Conservation (phyloP, 2,888 invertebrate genomes). For the Nezara viridula region DNA sequence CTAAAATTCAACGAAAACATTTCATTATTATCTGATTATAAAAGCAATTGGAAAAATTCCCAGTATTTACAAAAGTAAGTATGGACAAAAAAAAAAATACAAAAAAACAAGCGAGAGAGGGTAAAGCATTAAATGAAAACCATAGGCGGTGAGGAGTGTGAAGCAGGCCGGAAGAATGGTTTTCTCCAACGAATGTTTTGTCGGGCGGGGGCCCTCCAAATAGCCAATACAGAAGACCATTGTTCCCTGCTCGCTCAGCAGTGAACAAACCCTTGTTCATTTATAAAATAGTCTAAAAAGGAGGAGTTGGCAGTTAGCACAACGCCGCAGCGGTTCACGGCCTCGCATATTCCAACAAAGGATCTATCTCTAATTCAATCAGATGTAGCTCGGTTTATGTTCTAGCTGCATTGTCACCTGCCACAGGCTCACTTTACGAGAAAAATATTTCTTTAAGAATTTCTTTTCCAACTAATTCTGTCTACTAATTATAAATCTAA, state of each 20-base stretch:
- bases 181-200: constrained; percentile 44
- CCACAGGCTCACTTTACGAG: neutral
- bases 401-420: neutral
- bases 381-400: neutral
- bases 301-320: constrained; percentile 22
- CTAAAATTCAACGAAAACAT: neutral
- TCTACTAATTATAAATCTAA: no score
- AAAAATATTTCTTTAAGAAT: neutral
- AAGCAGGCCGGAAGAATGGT: constrained; percentile 47
- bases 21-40: neutral
- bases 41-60: neutral
- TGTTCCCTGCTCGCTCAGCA: constrained; percentile 23
- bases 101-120: neutral
- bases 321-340: neutral
- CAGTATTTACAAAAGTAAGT: neutral
- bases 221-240: constrained; percentile 47
- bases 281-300: constrained; percentile 47
- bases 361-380: constrained; percentile 20
- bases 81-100: neutral
- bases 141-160: neutral
- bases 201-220: neutral
- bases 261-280: constrained; percentile 42
- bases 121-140: constrained; percentile 34
- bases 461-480: neutral
- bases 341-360: neutral